A percentile compares a stretch with the other conserved stretches of the same genome.
phyloP scores from a whole-genome alignment of 2,113 vertebrate species.

The Lepisosteus oculatus region DNA sequence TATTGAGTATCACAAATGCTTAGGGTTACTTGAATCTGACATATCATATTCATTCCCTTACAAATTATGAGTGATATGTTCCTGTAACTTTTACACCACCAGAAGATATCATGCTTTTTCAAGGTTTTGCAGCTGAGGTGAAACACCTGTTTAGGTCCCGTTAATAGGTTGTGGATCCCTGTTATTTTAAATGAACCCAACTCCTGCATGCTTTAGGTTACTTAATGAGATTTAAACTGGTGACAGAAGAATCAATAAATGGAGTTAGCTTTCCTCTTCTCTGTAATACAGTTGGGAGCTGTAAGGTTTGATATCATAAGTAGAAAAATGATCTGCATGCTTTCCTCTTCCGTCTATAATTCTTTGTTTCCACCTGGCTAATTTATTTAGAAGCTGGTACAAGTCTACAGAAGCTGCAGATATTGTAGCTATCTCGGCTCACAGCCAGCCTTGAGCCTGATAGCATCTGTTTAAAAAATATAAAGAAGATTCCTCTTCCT shows the following conservation, averaged over 20 bases:
- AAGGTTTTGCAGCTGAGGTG: neutral
- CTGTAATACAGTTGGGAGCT: neutral
- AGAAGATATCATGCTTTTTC: neutral
- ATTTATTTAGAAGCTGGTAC: slow-evolving; percentile 51
- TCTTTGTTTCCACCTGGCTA: slow-evolving; percentile 37
- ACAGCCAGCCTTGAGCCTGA: slow-evolving; percentile 57
- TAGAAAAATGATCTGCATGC: slow-evolving; percentile 8
- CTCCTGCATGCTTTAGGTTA: neutral
- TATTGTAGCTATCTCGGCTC: slow-evolving; percentile 47
- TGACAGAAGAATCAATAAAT: neutral
- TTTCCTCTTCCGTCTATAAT: slow-evolving; percentile 7
- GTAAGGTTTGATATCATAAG: slow-evolving; percentile 12
- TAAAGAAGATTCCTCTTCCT: slow-evolving; percentile 34
- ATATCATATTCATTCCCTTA: neutral
- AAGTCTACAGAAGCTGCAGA: slow-evolving; percentile 45
- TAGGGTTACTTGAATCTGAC: neutral
- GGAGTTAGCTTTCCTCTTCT: neutral
- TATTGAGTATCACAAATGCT: slow-evolving; percentile 8
- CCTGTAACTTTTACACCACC: neutral
- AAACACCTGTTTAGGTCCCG: slow-evolving; percentile 9
- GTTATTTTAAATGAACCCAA: neutral
- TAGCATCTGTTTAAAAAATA: slow-evolving; percentile 64
- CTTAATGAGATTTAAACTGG: neutral
- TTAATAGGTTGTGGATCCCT: neutral
- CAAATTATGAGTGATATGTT: neutral